phyloP scores from a whole-genome alignment of 2,797 vertebrate species.

The Alauda arvensis region DNA sequence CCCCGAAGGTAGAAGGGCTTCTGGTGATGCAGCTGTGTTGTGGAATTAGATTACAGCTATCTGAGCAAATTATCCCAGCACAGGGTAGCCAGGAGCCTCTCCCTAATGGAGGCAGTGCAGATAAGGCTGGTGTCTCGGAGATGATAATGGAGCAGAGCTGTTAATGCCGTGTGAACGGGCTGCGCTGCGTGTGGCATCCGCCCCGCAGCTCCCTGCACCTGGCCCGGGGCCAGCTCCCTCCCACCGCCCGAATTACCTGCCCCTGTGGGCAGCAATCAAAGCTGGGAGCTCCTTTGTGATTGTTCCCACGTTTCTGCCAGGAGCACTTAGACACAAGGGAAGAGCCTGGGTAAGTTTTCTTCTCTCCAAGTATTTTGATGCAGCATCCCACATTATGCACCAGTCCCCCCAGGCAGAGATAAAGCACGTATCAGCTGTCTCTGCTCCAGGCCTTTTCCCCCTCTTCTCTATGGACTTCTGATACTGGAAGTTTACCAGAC shows the following conservation, averaged over 20 bases:
- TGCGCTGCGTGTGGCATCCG: constrained; percentile 22
- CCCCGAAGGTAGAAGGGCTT: constrained; percentile 57
- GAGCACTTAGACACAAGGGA: neutral
- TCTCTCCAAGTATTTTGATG: constrained; percentile 19
- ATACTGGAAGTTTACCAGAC: neutral
- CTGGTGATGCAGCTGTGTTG: constrained; percentile 63
- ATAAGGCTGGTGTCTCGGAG: constrained; percentile 41
- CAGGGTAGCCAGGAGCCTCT: constrained; percentile 57
- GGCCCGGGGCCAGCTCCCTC: neutral
- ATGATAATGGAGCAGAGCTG: constrained; percentile 56
- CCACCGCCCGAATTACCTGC: neutral
- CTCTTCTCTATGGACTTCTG: neutral
- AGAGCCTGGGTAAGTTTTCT: constrained; percentile 19
- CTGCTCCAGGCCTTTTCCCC: neutral
- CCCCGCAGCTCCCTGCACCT: neutral
- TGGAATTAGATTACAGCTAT: constrained; percentile 68
- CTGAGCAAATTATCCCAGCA: constrained; percentile 64
- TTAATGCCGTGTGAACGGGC: constrained; percentile 41
- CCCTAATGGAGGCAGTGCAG: constrained; percentile 61
- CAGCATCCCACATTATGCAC: neutral
- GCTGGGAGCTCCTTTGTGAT: neutral
- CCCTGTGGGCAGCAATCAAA: constrained; percentile 23
- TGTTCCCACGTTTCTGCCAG: neutral
- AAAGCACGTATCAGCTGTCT: constrained; percentile 13
- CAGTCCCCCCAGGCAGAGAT: neutral